Conservation (phyloP, 2,888 invertebrate species). For the Pyrrhia umbra region DNA sequence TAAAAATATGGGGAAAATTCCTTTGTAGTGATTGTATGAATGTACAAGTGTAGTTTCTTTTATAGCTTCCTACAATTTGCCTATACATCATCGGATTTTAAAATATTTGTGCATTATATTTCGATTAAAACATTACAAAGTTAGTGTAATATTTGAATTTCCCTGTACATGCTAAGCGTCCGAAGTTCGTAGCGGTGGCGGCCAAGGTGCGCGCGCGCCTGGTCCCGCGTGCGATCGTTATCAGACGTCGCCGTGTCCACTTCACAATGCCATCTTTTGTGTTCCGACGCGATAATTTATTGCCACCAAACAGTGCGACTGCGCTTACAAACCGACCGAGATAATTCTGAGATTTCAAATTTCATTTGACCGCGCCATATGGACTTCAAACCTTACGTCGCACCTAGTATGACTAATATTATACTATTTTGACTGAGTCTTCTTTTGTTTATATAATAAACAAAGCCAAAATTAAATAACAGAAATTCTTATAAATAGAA, state of each 20-base stretch:
- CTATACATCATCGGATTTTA: not conserved
- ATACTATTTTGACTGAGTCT: conserved; percentile 14
- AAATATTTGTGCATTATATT: no score
- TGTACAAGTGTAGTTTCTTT: conserved; percentile 1
- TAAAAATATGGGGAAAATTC: conserved; percentile 18
- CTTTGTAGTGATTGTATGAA: conserved; percentile 12
- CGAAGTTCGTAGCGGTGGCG: conserved; percentile 53
- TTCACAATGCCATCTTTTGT: conserved; percentile 88
- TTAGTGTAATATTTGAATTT: conserved; percentile 37
- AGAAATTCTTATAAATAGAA: not conserved
- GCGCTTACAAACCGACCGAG: conserved; percentile 80
- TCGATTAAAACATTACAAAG: not conserved
- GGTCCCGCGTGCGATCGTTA: conserved; percentile 78
- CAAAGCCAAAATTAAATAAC: not conserved
- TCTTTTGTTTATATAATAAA: not conserved
- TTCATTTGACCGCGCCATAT: conserved; percentile 73
- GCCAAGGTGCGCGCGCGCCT: conserved; percentile 49
- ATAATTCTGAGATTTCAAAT: conserved; percentile 79
- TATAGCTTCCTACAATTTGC: not conserved
- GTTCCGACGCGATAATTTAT: conserved; percentile 87
- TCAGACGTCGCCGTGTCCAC: conserved; percentile 86
- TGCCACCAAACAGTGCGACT: conserved; percentile 82
- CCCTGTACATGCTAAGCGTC: conserved; percentile 42
- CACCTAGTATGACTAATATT: conserved; percentile 26
- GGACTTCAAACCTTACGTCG: conserved; percentile 52